Evolutionary conservation across 1,140 invertebrate genomes (phyloP).

Genomic region (Platorchestia sp.): DNA sequence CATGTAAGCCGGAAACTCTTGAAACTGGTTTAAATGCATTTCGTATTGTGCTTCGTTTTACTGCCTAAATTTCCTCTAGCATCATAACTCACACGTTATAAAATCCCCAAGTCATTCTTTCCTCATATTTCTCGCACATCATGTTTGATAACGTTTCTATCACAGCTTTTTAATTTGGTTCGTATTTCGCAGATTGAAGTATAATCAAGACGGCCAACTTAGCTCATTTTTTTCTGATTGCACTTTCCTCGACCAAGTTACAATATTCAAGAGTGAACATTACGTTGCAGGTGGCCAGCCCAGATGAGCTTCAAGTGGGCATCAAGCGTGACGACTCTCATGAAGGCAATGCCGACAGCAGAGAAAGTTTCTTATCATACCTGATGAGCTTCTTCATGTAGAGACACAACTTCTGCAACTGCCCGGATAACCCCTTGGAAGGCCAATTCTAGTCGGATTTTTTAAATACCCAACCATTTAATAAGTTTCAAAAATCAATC

Average conservation of each 20-base stretch:
- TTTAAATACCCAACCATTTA: background rate
- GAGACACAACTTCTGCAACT: background rate
- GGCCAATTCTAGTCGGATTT: too few species aligned
- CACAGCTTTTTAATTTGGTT: too few species aligned
- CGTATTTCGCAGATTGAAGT: background rate
- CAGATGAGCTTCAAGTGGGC: background rate
- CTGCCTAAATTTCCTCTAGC: too few species aligned
- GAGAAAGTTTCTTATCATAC: background rate
- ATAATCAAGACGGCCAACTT: background rate
- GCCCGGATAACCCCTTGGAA: too few species aligned
- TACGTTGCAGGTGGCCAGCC: background rate
- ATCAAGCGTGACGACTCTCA: background rate
- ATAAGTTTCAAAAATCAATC: background rate
- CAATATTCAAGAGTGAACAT: background rate
- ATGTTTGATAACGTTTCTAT: background rate
- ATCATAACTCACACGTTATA: background rate
- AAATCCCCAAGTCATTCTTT: background rate
- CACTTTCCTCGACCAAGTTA: background rate
- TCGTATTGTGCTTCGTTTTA: too few species aligned
- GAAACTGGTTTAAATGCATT: too few species aligned
- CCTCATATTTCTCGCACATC: background rate
- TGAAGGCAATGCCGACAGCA: background rate
- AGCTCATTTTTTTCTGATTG: background rate
- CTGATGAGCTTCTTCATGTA: background rate
- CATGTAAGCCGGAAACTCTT: too few species aligned